Conservation (phyloP, 2,888 invertebrate genomes). For the Zygogramma bicolorata region DNA sequence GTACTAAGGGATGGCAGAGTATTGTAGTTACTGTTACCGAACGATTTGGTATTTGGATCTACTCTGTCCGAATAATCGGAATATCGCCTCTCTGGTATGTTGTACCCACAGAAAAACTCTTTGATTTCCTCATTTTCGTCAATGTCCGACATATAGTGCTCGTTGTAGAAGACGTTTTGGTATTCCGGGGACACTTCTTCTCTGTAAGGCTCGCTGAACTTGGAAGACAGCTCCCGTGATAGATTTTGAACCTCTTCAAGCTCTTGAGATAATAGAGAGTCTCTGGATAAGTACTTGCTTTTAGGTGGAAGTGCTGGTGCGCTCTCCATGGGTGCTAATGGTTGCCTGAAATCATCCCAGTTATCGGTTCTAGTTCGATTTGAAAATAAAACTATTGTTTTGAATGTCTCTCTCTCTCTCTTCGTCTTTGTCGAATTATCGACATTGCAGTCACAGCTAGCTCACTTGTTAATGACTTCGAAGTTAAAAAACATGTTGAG, state of each 20-base stretch:
- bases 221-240: constrained; percentile 53
- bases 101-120: constrained; percentile 59
- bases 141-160: constrained; percentile 65
- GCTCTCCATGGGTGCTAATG: constrained; percentile 5
- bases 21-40: constrained; percentile 11
- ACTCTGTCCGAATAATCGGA: constrained; percentile 52
- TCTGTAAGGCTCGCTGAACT: constrained; percentile 23
- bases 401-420: too few relatives aligned
- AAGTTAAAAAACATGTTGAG: too few relatives aligned
- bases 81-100: constrained; percentile 51
- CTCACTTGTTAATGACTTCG: too few relatives aligned
- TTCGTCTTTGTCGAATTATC: too few relatives aligned
- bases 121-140: constrained; percentile 65
- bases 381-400: too few relatives aligned
- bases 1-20: constrained; percentile 40
- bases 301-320: constrained; percentile 4
- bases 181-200: constrained; percentile 54
- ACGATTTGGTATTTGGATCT: neutral
- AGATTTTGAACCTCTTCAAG: constrained; percentile 62
- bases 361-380: too few relatives aligned
- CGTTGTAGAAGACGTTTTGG: constrained; percentile 60
- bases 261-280: constrained; percentile 60
- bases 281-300: constrained; percentile 60
- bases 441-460: too few relatives aligned
- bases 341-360: neutral